These are phyloP conservation scores for Galago senegalensis DNA, from an alignment of 2,797 vertebrate genomes.

Conservation along the genomic window DNA sequence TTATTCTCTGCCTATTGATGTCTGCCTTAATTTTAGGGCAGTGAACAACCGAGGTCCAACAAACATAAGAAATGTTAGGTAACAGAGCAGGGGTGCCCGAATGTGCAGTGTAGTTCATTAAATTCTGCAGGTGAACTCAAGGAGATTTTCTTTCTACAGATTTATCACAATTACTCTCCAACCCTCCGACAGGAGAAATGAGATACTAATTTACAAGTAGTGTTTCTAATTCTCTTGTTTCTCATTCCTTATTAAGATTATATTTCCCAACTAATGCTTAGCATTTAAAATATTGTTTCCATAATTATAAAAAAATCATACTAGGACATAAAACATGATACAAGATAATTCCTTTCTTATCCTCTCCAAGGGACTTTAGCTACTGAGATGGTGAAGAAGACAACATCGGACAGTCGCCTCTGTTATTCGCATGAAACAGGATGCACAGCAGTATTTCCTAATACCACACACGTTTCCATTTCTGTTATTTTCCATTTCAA, in stretches of 20 bases:
- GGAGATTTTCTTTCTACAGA: not conserved
- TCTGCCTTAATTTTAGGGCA: not conserved
- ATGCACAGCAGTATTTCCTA: not conserved
- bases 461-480: not conserved
- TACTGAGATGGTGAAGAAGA: not conserved
- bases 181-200: not conserved
- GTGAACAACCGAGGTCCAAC: not conserved
- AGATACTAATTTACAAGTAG: not conserved
- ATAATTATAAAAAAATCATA: not conserved
- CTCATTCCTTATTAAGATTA: slow-evolving; percentile 20
- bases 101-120: not conserved
- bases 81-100: not conserved
- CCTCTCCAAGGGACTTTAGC: not conserved
- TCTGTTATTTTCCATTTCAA: slow-evolving; percentile 18
- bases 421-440: not conserved
- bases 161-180: not conserved
- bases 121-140: not conserved
- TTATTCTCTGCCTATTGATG: not conserved
- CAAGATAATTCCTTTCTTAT: not conserved
- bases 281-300: not conserved
- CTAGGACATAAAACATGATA: not conserved
- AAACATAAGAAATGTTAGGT: not conserved
- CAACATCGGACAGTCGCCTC: not conserved
- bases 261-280: not conserved
- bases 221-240: not conserved